These are phyloP conservation scores for Cynodonichthys magdalenae DNA, from an alignment of 2,797 vertebrate genomes.

Conservation along the genomic window DNA sequence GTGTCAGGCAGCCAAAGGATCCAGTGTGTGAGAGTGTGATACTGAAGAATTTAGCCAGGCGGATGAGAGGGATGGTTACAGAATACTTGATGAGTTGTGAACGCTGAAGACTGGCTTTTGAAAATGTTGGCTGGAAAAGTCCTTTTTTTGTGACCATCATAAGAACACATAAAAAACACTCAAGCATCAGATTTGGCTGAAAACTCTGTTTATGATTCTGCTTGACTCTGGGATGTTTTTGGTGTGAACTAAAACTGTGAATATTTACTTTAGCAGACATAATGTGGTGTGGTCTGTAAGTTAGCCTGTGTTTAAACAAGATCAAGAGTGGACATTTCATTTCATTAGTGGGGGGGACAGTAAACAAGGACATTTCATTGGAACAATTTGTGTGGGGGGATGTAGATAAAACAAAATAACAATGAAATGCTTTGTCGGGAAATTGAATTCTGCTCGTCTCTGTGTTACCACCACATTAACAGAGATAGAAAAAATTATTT, in stretches of 20 bases:
- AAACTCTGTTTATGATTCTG: slow-evolving; percentile 26
- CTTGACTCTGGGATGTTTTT: slow-evolving; percentile 1
- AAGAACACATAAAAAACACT: slow-evolving; percentile 31
- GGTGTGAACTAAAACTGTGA: slow-evolving; percentile 16
- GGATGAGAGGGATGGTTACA: slow-evolving; percentile 19
- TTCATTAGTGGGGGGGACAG: too few species aligned
- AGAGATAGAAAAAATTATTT: too few species aligned
- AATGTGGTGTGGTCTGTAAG: background rate
- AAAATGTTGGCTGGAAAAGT: slow-evolving; percentile 26
- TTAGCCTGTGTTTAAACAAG: background rate
- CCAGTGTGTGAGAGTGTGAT: slow-evolving; percentile 23
- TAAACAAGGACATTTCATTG: too few species aligned
- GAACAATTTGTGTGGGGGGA: too few species aligned
- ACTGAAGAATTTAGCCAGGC: slow-evolving; percentile 26
- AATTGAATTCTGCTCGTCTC: too few species aligned
- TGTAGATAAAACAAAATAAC: too few species aligned
- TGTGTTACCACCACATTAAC: too few species aligned
- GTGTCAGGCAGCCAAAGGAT: slow-evolving; percentile 33
- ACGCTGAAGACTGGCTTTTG: slow-evolving; percentile 33
- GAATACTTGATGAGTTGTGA: slow-evolving; percentile 53
- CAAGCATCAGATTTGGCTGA: slow-evolving; percentile 15
- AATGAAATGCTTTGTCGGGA: too few species aligned
- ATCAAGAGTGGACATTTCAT: background rate
- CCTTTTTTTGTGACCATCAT: slow-evolving; percentile 24
- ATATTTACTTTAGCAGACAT: background rate